Percentiles rank a stretch among this genome's conserved stretches.
Conservation (phyloP, 2,113 vertebrate species). For the Prunella himalayana region DNA sequence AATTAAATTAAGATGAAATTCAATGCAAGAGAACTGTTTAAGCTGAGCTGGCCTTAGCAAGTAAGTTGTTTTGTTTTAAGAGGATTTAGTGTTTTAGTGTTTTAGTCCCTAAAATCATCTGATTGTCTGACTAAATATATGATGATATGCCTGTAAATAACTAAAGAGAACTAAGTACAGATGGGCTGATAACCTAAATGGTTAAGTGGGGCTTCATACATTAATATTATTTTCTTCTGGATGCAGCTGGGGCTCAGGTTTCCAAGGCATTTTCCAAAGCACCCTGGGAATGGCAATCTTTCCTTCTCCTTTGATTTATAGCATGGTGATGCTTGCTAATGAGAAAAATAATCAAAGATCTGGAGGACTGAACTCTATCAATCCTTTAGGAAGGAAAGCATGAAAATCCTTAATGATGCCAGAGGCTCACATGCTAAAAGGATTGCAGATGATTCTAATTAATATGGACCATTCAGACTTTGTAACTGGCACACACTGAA, state of each 20-base stretch:
- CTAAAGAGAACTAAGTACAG: background rate
- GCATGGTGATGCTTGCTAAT: slow-evolving; percentile 42
- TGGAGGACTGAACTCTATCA: slow-evolving; percentile 15
- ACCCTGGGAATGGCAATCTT: slow-evolving; percentile 40
- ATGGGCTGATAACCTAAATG: background rate
- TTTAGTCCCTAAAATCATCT: slow-evolving; percentile 13
- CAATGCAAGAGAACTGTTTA: background rate
- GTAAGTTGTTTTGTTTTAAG: slow-evolving; percentile 16
- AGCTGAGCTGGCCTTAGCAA: background rate
- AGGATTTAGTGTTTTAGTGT: slow-evolving; percentile 6
- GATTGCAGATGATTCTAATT: slow-evolving; percentile 60
- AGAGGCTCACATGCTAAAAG: slow-evolving; percentile 39
- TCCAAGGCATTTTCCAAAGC: slow-evolving; percentile 36
- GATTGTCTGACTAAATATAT: background rate
- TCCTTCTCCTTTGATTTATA: slow-evolving; percentile 46
- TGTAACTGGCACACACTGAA: background rate
- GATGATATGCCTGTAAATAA: slow-evolving; percentile 18
- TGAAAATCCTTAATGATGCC: slow-evolving; percentile 61
- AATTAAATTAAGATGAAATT: slow-evolving; percentile 49
- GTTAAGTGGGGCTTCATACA: slow-evolving; percentile 2
- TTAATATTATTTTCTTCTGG: slow-evolving; percentile 12
- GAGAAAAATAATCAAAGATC: slow-evolving; percentile 63
- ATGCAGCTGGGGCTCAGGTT: slow-evolving; percentile 42
- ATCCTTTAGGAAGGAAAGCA: slow-evolving; percentile 48
- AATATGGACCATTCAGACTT: slow-evolving; percentile 28